Evolutionary conservation across 2,888 invertebrate genomes (phyloP), one percentile per base, ranked within the genome.

Genomic region (Agrypnus murinus): DNA sequence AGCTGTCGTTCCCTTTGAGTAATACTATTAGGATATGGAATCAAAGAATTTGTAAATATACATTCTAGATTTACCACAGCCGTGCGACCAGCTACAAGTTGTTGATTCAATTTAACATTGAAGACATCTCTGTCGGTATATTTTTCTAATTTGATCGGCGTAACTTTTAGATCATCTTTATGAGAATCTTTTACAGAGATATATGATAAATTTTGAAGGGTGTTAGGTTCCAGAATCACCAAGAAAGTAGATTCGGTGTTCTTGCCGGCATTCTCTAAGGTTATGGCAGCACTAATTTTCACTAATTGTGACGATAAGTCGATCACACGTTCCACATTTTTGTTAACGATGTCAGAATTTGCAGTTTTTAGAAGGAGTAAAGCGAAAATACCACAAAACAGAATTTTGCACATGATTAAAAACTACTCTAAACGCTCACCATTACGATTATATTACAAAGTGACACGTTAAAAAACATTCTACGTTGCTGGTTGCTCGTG

Each of bases 1-100:
- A 97, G 88, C 82, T 99, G 99, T 80, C 95, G 95, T 80, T 99
- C 99, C 73, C 94, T 92, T 84, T 99, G 99, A 0, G 92, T 89
- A 71, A 99, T 97, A 77, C 93, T 90, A 8, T 91, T 91, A 1
- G 99, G 99, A 86, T 94, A 95, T 0, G 99, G 96, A 32, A 87
- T 84, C 31, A 98, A 87, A 12, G 91, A 88, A 81, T 95, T 93
- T 0, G 93, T 92, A 58, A 92, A 91, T 0, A 95, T 90, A 7
- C 91, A 88, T 81, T 97, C 95, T 0, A 95, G 86, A 36, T 89
- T 88, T 17, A 94, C 82, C 7, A 87, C 84, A 2, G 88, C 85
- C 0, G 90, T 87, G 38, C 91, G 88, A 2, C 90, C 91, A 2
- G 89, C 86, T 38, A 87, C 87, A 2, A 92, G 79, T 0, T 88